phyloP scores from a whole-genome alignment of 1,140 invertebrate species.

The Cataglyphis hispanica region DNA sequence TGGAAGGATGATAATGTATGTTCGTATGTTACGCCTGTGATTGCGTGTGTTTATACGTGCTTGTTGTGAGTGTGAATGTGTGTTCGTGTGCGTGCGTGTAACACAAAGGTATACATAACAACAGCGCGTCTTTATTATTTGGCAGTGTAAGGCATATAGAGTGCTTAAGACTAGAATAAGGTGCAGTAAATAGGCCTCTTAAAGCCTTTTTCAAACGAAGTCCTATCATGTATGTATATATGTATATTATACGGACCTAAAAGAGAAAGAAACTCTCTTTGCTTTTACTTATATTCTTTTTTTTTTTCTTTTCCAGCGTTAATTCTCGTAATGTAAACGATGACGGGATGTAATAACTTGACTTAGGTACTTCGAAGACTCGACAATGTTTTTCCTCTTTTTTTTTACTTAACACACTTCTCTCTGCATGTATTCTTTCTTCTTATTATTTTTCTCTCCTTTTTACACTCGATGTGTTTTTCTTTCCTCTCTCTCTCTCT shows the following conservation, averaged over 20 bases:
- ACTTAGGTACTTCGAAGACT: slow-evolving; percentile 65
- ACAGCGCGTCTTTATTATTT: slow-evolving; percentile 76
- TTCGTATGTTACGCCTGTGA: neutral
- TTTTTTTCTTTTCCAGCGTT: slow-evolving; percentile 40
- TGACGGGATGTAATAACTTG: slow-evolving; percentile 41
- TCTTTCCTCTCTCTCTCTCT: neutral
- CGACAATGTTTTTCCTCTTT: slow-evolving; percentile 32
- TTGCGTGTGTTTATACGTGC: neutral
- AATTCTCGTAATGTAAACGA: slow-evolving; percentile 40
- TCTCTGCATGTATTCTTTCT: slow-evolving; percentile 6
- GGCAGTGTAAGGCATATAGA: slow-evolving; percentile 78
- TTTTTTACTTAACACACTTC: slow-evolving; percentile 11
- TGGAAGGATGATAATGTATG: slow-evolving; percentile 2
- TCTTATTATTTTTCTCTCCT: slow-evolving; percentile 2
- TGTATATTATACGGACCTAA: slow-evolving; percentile 63
- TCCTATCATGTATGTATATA: slow-evolving; percentile 55
- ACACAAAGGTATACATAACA: slow-evolving; percentile 67
- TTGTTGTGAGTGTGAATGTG: neutral
- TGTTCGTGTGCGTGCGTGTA: slow-evolving; percentile 48
- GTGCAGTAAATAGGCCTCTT: slow-evolving; percentile 76
- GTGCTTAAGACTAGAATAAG: slow-evolving; percentile 77
- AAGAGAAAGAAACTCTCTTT: slow-evolving; percentile 52
- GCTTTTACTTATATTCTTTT: slow-evolving; percentile 47
- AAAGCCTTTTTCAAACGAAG: slow-evolving; percentile 71
- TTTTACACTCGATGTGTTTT: neutral